These are phyloP conservation scores for Limanda limanda DNA, from an alignment of 2,113 vertebrate species.

Conservation along the genomic window DNA sequence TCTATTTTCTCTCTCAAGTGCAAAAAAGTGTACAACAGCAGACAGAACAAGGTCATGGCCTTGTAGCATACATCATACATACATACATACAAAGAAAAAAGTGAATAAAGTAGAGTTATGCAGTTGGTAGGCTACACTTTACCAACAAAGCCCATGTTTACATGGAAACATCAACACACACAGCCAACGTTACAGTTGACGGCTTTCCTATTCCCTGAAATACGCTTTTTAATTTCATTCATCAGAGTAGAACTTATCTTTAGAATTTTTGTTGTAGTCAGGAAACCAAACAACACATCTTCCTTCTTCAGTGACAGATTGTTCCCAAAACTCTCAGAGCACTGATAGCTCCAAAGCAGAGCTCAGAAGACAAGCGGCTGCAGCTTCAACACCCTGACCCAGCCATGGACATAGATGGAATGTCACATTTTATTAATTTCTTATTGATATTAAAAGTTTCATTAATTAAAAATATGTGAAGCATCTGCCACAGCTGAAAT, in stretches of 20 bases:
- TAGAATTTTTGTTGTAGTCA: no score
- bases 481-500: no score
- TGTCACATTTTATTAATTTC: neutral
- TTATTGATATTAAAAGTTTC: neutral
- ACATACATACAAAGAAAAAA: no score
- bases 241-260: neutral
- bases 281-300: no score
- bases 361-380: neutral
- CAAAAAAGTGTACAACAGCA: neutral
- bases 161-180: no score
- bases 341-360: neutral
- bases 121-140: no score
- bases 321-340: neutral
- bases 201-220: no score
- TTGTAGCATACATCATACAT: no score
- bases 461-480: no score
- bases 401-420: neutral
- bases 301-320: neutral
- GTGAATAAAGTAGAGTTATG: no score
- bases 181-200: no score
- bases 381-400: neutral
- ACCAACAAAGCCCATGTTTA: no score
- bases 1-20: neutral
- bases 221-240: neutral
- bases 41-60: neutral